These are phyloP conservation scores for Doris montereyensis DNA, from an alignment of 2,888 invertebrate species.

Conservation along the genomic window DNA sequence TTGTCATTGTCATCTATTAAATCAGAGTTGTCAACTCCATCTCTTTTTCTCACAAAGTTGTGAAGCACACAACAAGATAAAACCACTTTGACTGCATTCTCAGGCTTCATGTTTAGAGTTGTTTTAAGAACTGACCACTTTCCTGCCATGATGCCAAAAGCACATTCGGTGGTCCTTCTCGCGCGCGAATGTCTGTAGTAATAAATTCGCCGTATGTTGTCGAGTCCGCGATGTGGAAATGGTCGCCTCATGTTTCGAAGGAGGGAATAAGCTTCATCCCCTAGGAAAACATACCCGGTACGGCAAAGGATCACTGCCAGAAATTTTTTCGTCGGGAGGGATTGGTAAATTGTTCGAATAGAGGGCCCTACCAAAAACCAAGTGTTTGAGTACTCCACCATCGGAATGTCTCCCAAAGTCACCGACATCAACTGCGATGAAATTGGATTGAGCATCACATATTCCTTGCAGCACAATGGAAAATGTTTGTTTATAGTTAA, in stretches of 20 bases:
- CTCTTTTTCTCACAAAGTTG: not conserved
- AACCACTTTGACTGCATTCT: not conserved
- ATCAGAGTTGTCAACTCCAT: not conserved
- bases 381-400: conserved; percentile 1
- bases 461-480: not conserved
- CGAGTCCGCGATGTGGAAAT: not conserved
- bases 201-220: not conserved
- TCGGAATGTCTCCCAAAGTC: not conserved
- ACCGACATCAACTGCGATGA: not conserved
- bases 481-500: not conserved
- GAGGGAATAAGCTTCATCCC: not conserved
- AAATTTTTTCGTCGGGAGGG: not conserved
- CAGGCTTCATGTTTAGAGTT: not conserved
- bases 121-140: not conserved
- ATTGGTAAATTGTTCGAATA: not conserved
- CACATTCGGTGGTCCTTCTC: not conserved
- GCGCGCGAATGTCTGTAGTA: conserved; percentile 13
- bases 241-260: not conserved
- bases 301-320: not conserved
- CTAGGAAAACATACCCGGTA: not conserved
- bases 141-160: not conserved
- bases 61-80: not conserved
- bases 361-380: not conserved
- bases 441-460: not conserved
- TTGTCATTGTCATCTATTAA: too few relatives aligned